phyloP scores from a whole-genome alignment of 2,888 invertebrate species.

The Eudasyphora cyanicolor region DNA sequence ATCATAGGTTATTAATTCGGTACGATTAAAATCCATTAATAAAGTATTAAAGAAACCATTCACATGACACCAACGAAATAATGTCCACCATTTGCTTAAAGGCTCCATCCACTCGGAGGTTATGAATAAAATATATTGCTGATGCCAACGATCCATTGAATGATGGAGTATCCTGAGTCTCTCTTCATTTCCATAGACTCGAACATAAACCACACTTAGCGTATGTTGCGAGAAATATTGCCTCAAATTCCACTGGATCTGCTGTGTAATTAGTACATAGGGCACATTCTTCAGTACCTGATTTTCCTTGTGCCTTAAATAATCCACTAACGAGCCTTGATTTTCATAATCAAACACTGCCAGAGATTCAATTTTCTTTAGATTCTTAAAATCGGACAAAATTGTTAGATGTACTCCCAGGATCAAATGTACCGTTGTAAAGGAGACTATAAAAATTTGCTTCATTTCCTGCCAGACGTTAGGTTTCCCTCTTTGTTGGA shows the following conservation, averaged over 20 bases:
- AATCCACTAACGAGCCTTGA: neutral
- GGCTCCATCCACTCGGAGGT: neutral
- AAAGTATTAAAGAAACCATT: conserved; percentile 24
- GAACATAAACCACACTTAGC: neutral
- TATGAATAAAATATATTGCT: neutral
- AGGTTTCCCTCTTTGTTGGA: too few relatives aligned
- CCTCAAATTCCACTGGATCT: neutral
- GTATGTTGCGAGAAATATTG: neutral
- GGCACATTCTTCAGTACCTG: neutral
- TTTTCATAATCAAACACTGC: neutral
- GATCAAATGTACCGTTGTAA: neutral
- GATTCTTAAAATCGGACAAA: neutral
- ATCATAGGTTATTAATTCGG: neutral
- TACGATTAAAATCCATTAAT: neutral
- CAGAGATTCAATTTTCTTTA: neutral
- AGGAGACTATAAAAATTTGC: too few relatives aligned
- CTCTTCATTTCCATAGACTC: neutral
- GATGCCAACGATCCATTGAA: conserved; percentile 14
- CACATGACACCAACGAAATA: conserved; percentile 15
- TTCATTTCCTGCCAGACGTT: too few relatives aligned
- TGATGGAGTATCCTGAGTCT: neutral
- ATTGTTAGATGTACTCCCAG: neutral
- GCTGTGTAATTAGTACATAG: neutral
- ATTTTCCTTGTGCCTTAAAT: neutral
- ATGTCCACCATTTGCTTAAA: neutral